Percentiles rank a stretch among this genome's conserved stretches.
These are phyloP conservation scores for Stictonetta naevosa DNA, from an alignment of 2,113 vertebrate species.

Conservation along the genomic window DNA sequence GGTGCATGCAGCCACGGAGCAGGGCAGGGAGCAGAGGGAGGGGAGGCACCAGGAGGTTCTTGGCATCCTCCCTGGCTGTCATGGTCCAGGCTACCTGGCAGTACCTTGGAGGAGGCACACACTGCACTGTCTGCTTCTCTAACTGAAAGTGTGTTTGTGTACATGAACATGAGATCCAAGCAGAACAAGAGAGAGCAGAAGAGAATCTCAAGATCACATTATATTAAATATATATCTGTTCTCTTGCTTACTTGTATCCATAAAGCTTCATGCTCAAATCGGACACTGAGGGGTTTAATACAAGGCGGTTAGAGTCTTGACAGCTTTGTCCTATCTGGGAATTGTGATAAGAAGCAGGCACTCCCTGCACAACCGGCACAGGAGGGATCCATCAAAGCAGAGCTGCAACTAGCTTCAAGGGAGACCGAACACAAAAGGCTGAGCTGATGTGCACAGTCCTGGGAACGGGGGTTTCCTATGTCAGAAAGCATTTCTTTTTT, in stretches of 20 bases:
- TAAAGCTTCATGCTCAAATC: background rate
- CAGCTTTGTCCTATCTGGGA: background rate
- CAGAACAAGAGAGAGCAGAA: background rate
- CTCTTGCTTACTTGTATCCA: background rate
- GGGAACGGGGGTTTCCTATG: background rate
- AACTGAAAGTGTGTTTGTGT: background rate
- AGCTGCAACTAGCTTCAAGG: background rate
- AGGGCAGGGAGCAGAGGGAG: background rate
- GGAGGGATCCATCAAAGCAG: background rate
- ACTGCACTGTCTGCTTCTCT: background rate
- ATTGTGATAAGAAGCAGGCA: background rate
- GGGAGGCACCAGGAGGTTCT: background rate
- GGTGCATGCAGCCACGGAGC: rapidly evolving
- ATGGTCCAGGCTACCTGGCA: background rate
- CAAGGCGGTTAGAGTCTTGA: background rate
- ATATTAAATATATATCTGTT: background rate
- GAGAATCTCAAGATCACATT: background rate
- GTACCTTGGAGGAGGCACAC: background rate
- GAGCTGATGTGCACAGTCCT: rapidly evolving
- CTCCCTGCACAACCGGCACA: background rate
- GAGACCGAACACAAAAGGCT: background rate
- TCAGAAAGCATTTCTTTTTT: background rate
- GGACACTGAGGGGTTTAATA: background rate
- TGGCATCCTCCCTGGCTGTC: background rate
- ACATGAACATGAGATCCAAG: background rate